Evolutionary conservation across 2,113 vertebrate species (phyloP), one percentile per base, ranked within the genome.

Genomic region (Neomonachus schauinslandi): DNA sequence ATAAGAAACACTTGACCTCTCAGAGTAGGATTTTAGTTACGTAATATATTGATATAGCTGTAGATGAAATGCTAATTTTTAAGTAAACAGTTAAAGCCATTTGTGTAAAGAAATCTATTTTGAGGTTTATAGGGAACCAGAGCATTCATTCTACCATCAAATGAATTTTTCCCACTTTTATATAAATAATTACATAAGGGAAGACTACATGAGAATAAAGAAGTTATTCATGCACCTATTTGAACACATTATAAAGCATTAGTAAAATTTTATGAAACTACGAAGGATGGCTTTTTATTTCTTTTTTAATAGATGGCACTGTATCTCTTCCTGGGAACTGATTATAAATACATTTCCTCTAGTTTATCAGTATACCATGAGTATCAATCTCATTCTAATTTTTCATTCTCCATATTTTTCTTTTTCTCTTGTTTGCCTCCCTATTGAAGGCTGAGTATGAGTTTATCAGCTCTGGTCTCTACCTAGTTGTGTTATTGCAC

Each of bases 401-500:
- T 98, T 97, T 97, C 9, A 72, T 94, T 97, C 63, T 97, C n/a
- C 33, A 15, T 95, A 36, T 98, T 97, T 80, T 95, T 94, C 10
- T 33, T 97, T 94, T 90, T 96, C 36, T 97, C 24, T 72, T 69
- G 53, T 98, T 97, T 96, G 72, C 94, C 98, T 97, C 96, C 82
- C 89, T 81, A 1, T 94, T 98, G 26, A 99, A 99, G 99, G 99
- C 99, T 22, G 99, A 99, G 97, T 99, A 99, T 93, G 99, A 99
- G 98, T 99, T 99, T 98, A 99, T 99, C 99, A 99, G 99, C 99
- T 99, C 99, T 91, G 99, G 99, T 53, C 99, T 99, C 90, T 99
- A 99, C 98, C 99, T 99, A 98, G 99, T 99, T 98, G 99, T 99
- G 82, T 99, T 99, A 98, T 97, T 99, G 94, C 99, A 99, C 97